Conservation (phyloP, 30 jellyfish, hydroid and myxozoan species). For the Hydractinia echinata region DNA sequence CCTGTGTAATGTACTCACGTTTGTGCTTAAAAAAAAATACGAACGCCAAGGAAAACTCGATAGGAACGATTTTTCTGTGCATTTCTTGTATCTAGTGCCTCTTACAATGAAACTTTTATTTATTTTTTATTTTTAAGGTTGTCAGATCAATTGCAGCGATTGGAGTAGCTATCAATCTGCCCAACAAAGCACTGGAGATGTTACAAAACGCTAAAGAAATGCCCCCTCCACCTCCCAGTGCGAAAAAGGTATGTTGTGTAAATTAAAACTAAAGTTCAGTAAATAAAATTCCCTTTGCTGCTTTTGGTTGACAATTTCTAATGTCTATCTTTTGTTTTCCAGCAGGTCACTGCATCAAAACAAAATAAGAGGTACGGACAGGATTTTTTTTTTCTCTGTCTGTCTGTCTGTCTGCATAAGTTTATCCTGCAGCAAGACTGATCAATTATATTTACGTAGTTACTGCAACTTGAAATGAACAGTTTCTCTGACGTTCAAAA, state of each 20-base stretch:
- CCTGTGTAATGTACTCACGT: not conserved
- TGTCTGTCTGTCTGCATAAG: no score
- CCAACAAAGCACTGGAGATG: slow-evolving; percentile 74
- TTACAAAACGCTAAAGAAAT: slow-evolving; percentile 48
- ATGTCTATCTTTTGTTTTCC: no score
- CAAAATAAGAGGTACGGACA: no score
- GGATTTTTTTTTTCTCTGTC: no score
- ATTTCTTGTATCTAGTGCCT: not conserved
- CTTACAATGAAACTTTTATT: not conserved
- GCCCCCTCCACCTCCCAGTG: slow-evolving; percentile 17
- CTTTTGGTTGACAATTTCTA: no score
- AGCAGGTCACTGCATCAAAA: no score
- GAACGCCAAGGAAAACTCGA: not conserved
- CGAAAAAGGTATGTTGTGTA: no score
- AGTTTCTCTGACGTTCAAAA: no score
- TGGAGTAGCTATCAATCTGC: slow-evolving; percentile 72
- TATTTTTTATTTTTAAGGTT: slow-evolving; percentile 37
- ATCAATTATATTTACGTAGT: not conserved
- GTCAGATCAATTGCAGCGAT: slow-evolving; percentile 79
- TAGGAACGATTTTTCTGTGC: not conserved
- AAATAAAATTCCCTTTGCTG: no score
- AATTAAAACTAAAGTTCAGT: no score
- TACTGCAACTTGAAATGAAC: no score
- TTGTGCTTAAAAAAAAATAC: not conserved
- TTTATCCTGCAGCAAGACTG: no score